Evolutionary conservation across 2,113 vertebrate species (phyloP).

Genomic region (Oriolus oriolus): DNA sequence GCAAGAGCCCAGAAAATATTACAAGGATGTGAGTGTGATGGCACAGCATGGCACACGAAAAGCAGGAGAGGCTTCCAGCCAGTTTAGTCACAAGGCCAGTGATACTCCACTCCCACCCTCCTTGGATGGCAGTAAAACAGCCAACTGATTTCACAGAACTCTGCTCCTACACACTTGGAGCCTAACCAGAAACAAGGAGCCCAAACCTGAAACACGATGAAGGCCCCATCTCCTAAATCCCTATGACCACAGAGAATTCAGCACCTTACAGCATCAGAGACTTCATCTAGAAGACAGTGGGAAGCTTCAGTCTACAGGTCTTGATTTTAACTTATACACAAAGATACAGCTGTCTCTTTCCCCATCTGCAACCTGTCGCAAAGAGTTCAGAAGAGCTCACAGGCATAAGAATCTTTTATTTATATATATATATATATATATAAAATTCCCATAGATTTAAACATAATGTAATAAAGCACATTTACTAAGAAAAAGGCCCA

Average conservation of each 20-base stretch:
- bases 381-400: not conserved
- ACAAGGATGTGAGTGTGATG: not conserved
- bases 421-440: not conserved
- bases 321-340: not conserved
- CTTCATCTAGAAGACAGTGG: not conserved
- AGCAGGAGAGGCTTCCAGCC: not conserved
- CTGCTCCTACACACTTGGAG: not conserved
- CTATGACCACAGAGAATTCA: not conserved
- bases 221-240: not conserved
- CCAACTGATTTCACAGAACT: constrained; percentile 4
- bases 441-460: not conserved
- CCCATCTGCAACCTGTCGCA: not conserved
- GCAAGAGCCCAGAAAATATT: not conserved
- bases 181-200: not conserved
- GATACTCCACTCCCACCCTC: not conserved
- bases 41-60: not conserved
- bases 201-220: not conserved
- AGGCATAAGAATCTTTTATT: not conserved
- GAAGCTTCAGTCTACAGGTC: not conserved
- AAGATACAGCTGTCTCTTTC: not conserved
- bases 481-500: not conserved
- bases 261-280: not conserved
- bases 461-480: not conserved
- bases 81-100: constrained; percentile 15
- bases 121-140: not conserved